Evolutionary conservation across 1,140 invertebrate genomes (phyloP), one percentile per base, ranked within the genome.

Genomic region (Leucophenga varia): DNA sequence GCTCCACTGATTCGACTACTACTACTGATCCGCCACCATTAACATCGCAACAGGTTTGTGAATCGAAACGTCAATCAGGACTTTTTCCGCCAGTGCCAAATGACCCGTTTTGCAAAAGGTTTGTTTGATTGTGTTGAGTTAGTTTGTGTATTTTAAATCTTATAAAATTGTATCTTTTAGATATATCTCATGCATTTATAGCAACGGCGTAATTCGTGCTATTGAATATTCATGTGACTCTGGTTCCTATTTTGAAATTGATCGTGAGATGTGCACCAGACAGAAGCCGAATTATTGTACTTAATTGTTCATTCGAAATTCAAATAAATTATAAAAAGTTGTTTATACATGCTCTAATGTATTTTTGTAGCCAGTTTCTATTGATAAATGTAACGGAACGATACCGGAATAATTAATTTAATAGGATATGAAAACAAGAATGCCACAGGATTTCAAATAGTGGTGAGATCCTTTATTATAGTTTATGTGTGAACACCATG

Each of bases 71-170:
- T 1, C 10, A 41, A 7, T 40, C 51, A 3, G 69, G 69, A 1
- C 59, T 72, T 9, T 72, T 57, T 47, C 37, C 52, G 4, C 55
- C 53, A 1, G 19, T 50, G 8, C 69, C 69, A 5, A 10, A 37
- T 3, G 69, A 72, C 54, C 34, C 41, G n/a, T 64, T 55, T 38
- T 72, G 69, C 16, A 50, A 57, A 30, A 57, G 59, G 69, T 72
- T 16, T 14, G 47, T 34, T 34, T 34, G 6, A 14, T 34, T 34
- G n/a, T 34, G 31, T 14, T 34, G n/a, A n/a, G 69, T 72, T 16
- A 17, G 47, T 34, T 34, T 34, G 6, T 4, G 6, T 34, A 14
- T 34, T 6, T 14, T 34, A 4, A 34, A 34, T 34, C n/a, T 34
- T 34, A 34, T 9, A 8, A 4, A 28, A 37, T n/a, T 16, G 36